Evolutionary conservation across 1,140 invertebrate genomes (phyloP).

Genomic region (Panonychus citri): DNA sequence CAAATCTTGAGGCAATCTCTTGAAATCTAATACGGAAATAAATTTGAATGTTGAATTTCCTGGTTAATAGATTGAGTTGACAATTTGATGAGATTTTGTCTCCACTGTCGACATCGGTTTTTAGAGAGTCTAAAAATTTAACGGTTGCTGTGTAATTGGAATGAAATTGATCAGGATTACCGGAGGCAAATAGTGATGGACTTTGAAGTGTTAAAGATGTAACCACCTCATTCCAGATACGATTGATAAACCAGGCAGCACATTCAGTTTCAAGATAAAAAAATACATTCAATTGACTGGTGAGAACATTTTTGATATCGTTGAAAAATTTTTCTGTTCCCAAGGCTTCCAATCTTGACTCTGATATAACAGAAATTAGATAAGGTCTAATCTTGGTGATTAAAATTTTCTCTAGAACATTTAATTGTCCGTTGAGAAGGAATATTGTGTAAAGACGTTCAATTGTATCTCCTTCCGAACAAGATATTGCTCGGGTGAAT

Average conservation of each 20-base stretch:
- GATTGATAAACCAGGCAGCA: slow-evolving; percentile 54
- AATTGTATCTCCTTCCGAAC: background rate
- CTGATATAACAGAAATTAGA: slow-evolving; percentile 30
- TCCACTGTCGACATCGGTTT: background rate
- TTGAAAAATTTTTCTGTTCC: slow-evolving; percentile 4
- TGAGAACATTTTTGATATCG: slow-evolving; percentile 1
- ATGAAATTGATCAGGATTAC: slow-evolving; percentile 43
- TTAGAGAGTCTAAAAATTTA: slow-evolving; percentile 36
- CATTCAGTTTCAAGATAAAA: background rate
- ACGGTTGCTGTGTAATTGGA: slow-evolving; percentile 52
- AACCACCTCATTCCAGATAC: slow-evolving; percentile 63
- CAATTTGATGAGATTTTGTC: background rate
- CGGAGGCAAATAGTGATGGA: slow-evolving; percentile 62
- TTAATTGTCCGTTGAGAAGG: slow-evolving; percentile 30
- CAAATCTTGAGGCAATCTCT: slow-evolving; percentile 51
- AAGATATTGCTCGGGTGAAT: background rate
- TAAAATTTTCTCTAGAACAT: slow-evolving; percentile 42
- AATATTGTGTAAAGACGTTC: slow-evolving; percentile 20
- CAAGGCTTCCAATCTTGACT: background rate
- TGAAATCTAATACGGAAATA: slow-evolving; percentile 38
- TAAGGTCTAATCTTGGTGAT: slow-evolving; percentile 40
- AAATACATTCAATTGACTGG: slow-evolving; percentile 1
- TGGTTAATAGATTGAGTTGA: slow-evolving; percentile 35
- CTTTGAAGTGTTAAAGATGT: slow-evolving; percentile 35
- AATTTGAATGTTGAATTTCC: slow-evolving; percentile 55